phyloP scores from a whole-genome alignment of 2,888 invertebrate species.

The Marronus borbonicus region DNA sequence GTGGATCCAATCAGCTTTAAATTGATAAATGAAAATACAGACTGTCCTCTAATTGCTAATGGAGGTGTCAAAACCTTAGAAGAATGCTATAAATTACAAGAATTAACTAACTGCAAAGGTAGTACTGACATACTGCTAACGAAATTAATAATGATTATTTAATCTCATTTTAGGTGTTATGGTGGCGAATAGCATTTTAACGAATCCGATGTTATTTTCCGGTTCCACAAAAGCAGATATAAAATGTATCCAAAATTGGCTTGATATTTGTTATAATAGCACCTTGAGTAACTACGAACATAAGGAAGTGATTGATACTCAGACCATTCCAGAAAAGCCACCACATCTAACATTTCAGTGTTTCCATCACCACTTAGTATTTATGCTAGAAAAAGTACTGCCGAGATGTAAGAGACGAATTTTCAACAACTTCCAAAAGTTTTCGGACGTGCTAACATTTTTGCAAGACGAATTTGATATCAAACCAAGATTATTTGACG shows the following conservation, averaged over 20 bases:
- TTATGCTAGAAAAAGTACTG: constrained; percentile 92
- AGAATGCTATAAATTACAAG: constrained; percentile 80
- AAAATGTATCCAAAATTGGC: constrained; percentile 87
- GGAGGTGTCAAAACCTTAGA: constrained; percentile 86
- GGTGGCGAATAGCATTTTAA: constrained; percentile 91
- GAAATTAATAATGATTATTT: neutral
- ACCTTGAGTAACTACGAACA: constrained; percentile 64
- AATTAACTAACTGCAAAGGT: constrained; percentile 82
- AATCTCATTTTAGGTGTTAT: constrained; percentile 78
- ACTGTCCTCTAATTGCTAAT: constrained; percentile 92
- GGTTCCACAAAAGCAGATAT: constrained; percentile 81
- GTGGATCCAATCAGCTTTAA: constrained; percentile 82
- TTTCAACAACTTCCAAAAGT: constrained; percentile 85
- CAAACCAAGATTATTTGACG: constrained; percentile 65
- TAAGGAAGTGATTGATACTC: constrained; percentile 36
- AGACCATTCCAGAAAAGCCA: constrained; percentile 72
- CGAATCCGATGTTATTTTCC: constrained; percentile 92
- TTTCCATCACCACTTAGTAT: constrained; percentile 97
- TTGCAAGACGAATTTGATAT: constrained; percentile 75
- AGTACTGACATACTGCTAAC: neutral
- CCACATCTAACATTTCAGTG: constrained; percentile 81
- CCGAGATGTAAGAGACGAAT: constrained; percentile 80
- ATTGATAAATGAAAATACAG: constrained; percentile 80
- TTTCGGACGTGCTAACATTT: constrained; percentile 80
- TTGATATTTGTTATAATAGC: constrained; percentile 77